Conservation (phyloP, 2,113 vertebrate species). For the Myotis davidii region DNA sequence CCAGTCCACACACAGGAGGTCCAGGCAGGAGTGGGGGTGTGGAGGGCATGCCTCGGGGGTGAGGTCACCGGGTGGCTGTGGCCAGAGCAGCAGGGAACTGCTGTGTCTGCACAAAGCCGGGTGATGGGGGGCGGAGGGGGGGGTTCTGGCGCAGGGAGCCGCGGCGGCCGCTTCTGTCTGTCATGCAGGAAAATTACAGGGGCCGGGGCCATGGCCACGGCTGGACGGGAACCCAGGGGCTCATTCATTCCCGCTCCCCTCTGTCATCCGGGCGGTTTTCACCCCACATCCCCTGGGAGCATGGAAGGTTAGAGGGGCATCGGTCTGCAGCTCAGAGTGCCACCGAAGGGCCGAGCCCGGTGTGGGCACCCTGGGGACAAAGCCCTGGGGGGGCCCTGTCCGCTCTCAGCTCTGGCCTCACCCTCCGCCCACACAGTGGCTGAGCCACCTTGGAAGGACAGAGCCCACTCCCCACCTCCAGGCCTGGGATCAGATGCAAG, state of each 20-base stretch:
- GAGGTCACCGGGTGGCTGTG: neutral
- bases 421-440: neutral
- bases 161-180: neutral
- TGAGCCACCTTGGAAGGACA: accelerated
- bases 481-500: neutral
- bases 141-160: neutral
- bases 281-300: accelerated
- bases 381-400: accelerated
- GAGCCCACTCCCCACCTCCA: neutral
- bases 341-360: accelerated
- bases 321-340: neutral
- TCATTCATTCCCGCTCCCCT: accelerated
- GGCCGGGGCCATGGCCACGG: accelerated
- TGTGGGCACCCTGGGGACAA: neutral
- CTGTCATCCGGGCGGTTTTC: accelerated
- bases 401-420: accelerated
- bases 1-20: accelerated
- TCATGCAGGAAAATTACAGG: neutral
- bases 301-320: neutral
- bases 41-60: neutral
- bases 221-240: neutral
- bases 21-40: neutral
- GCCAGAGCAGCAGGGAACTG: neutral
- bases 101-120: neutral
- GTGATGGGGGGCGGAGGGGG: too few relatives aligned